Conservation (phyloP, 2,888 invertebrate genomes). For the Portevinia maculata region DNA sequence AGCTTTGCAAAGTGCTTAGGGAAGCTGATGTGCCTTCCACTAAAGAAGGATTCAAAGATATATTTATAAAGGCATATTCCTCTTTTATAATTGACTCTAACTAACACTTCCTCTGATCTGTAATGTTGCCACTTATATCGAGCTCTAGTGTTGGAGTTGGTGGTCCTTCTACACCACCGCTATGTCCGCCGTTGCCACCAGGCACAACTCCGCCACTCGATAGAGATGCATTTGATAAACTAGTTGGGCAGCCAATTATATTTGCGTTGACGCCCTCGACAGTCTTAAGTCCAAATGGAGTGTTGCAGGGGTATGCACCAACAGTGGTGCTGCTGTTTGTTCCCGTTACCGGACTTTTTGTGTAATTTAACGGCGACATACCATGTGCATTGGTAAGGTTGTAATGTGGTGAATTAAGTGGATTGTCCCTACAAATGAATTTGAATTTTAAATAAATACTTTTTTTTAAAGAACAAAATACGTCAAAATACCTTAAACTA, state of each 20-base stretch:
- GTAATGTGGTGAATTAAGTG: conserved; percentile 82
- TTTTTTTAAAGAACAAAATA: neutral
- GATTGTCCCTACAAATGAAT: conserved; percentile 78
- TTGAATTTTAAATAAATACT: neutral
- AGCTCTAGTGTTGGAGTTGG: conserved; percentile 92
- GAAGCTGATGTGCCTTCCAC: conserved; percentile 82
- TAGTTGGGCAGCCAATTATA: conserved; percentile 77
- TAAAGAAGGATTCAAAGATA: conserved; percentile 68
- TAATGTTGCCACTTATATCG: conserved; percentile 84
- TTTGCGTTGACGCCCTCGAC: conserved; percentile 78
- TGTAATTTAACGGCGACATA: conserved; percentile 81
- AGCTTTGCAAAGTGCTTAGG: conserved; percentile 86
- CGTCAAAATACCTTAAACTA: conserved; percentile 81
- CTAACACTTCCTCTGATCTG: conserved; percentile 87
- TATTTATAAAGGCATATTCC: conserved; percentile 1
- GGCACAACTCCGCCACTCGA: conserved; percentile 63
- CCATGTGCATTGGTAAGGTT: conserved; percentile 81
- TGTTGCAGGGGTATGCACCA: conserved; percentile 80
- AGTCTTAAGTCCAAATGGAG: conserved; percentile 81
- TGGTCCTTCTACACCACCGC: conserved; percentile 84
- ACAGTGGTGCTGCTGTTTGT: conserved; percentile 75
- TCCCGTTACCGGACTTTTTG: conserved; percentile 80
- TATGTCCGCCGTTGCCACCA: conserved; percentile 73
- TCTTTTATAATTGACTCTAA: conserved; percentile 34
- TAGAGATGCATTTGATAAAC: conserved; percentile 76